phyloP scores from a whole-genome alignment of 1,140 invertebrate genomes.

The Eueides isabella region DNA sequence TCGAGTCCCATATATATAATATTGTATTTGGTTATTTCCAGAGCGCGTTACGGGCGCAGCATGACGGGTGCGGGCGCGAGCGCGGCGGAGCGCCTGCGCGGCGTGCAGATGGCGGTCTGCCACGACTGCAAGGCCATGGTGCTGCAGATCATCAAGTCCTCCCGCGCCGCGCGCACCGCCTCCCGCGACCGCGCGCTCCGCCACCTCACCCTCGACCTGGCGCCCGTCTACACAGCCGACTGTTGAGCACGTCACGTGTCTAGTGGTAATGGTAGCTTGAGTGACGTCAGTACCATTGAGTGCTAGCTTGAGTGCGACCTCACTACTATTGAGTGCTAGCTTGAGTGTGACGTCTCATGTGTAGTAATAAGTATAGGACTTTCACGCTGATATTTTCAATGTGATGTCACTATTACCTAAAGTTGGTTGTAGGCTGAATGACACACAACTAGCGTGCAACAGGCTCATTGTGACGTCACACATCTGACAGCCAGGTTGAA shows the following conservation, averaged over 20 bases:
- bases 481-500: not conserved
- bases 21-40: too few species aligned
- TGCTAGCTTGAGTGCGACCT: too few species aligned
- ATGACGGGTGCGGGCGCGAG: constrained; percentile 53
- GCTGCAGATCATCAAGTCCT: constrained; percentile 94
- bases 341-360: too few species aligned
- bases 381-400: too few species aligned
- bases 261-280: too few species aligned
- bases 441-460: not conserved
- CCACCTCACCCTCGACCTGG: constrained; percentile 90
- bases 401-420: too few species aligned
- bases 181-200: constrained; percentile 90
- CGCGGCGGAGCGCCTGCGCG: constrained; percentile 85
- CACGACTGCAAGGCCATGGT: constrained; percentile 97
- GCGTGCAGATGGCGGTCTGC: constrained; percentile 94
- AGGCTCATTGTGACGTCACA: not conserved
- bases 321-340: too few species aligned
- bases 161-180: constrained; percentile 89
- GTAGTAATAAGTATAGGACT: too few species aligned
- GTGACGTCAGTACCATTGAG: too few species aligned
- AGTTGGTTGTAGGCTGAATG: too few species aligned
- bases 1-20: too few species aligned
- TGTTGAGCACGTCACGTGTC: not conserved
- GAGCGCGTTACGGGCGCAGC: constrained; percentile 75
- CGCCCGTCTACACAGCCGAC: constrained; percentile 87